Conservation (phyloP, 1,140 invertebrate genomes). For the Paraescarpia echinospica region DNA sequence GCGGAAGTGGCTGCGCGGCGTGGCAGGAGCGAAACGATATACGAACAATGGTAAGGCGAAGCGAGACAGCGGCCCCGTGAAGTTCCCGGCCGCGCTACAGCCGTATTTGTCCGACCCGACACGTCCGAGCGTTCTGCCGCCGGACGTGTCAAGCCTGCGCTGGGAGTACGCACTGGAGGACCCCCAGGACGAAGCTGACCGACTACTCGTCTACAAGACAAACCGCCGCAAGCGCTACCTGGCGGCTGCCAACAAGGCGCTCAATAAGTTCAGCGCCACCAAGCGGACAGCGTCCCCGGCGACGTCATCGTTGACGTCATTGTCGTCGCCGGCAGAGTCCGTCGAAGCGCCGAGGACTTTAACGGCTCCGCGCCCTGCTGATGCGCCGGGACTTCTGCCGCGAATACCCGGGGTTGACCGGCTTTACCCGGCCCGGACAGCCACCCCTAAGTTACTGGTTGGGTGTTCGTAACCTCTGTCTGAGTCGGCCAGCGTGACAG, state of each 20-base stretch:
- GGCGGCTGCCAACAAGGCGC: conserved; percentile 6
- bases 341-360: neutral
- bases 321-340: neutral
- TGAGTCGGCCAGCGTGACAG: neutral
- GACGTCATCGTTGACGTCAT: neutral
- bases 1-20: neutral
- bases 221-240: conserved; percentile 22
- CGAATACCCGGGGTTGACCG: neutral
- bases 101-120: neutral
- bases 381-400: neutral
- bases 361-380: neutral
- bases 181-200: neutral
- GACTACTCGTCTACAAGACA: conserved; percentile 14
- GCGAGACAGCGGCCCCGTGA: neutral
- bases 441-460: neutral
- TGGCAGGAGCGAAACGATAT: neutral
- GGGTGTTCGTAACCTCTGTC: neutral
- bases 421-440: neutral
- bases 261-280: neutral
- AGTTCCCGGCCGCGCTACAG: neutral
- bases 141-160: conserved; percentile 8
- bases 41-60: neutral
- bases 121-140: neutral
- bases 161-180: conserved; percentile 9
- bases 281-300: neutral